Base-by-base conservation (phyloP, 2,888 invertebrate genomes). In the Andrena marginata region DNA sequence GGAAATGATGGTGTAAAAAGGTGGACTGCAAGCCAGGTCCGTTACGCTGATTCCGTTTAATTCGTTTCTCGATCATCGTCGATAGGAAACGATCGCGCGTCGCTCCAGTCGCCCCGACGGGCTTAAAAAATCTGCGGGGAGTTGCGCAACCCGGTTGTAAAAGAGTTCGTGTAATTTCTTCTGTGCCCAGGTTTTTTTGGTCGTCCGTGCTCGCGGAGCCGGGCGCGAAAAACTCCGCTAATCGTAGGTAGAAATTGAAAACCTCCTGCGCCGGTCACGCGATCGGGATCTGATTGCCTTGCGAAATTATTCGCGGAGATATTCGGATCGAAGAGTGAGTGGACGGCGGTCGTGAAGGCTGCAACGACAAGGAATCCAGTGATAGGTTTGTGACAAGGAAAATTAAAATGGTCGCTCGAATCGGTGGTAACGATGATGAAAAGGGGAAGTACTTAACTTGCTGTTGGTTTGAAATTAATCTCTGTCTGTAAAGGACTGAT, bases 271-370 rank as follows among this genome's bases (percentile, higher is more conserved):
- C 31, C 65, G 70, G 70, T 71, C 77, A 71, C 77, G 77, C 77
- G 78, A 71, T 56, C 63, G 23, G 16, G 59, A 51, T 20, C 68
- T 48, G 76, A 76, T 80, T 73, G 10, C 2, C 16, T 82, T 76
- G 59, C 75, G 68, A 72, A 80, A 85, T 69, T 23, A 20, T 49
- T 62, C 51, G 31, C 31, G 10, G 33, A 8, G 35, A 65, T 64
- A 64, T 48, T 78, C 73, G 79, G 72, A 13, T 13, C 16, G n/a
- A 69, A 26, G 42, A 42, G 42, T 7, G n/a, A 8, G 42, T 35
- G 10, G n/a, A 7, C 20, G 42, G 5, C 5, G 42, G 13, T 16
- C 16, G 16, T 16, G 42, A 42, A 42, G 42, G 54, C 54, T 54
- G 20, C 0, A 54, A 20, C 23, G 54, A 0, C 20, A 54, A 42